A percentile compares a stretch with the other conserved stretches of the same genome.
Evolutionary conservation across 2,888 invertebrate species (phyloP).

Genomic region (Rhorus exstirpatorius): DNA sequence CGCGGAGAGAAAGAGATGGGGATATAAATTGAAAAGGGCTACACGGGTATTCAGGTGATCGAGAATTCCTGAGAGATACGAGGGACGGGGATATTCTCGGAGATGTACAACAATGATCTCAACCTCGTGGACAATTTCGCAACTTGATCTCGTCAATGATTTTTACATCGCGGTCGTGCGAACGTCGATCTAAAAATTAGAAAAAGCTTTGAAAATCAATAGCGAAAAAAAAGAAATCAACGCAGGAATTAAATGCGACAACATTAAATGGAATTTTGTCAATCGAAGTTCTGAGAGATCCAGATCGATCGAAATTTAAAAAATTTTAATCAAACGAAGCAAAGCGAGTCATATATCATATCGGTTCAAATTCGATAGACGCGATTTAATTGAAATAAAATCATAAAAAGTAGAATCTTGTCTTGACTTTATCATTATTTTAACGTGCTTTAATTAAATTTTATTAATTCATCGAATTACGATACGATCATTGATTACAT

Average conservation of each 20-base stretch:
- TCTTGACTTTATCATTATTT: too few species aligned
- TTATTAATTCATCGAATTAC: not conserved
- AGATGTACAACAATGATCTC: conserved; percentile 59
- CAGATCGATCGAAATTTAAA: not conserved
- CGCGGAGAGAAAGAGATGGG: conserved; percentile 25
- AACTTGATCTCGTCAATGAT: too few species aligned
- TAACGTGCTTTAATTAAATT: not conserved
- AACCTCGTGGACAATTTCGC: too few species aligned
- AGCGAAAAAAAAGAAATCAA: too few species aligned
- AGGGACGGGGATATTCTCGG: too few species aligned
- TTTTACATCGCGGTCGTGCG: too few species aligned
- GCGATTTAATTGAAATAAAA: not conserved
- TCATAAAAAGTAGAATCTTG: too few species aligned
- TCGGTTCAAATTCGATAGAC: not conserved
- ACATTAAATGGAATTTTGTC: too few species aligned
- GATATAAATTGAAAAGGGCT: not conserved
- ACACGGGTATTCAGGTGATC: conserved; percentile 14
- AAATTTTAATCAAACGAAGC: not conserved
- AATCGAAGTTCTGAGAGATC: not conserved
- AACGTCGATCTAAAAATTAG: too few species aligned
- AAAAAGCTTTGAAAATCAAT: too few species aligned
- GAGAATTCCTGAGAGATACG: conserved; percentile 37
- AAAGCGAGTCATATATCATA: not conserved
- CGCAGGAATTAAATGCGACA: too few species aligned
- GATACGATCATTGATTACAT: too few species aligned